Evolutionary conservation across 1,140 invertebrate species (phyloP), one percentile per base, ranked within the genome.

Genomic region (Radopholus similis): DNA sequence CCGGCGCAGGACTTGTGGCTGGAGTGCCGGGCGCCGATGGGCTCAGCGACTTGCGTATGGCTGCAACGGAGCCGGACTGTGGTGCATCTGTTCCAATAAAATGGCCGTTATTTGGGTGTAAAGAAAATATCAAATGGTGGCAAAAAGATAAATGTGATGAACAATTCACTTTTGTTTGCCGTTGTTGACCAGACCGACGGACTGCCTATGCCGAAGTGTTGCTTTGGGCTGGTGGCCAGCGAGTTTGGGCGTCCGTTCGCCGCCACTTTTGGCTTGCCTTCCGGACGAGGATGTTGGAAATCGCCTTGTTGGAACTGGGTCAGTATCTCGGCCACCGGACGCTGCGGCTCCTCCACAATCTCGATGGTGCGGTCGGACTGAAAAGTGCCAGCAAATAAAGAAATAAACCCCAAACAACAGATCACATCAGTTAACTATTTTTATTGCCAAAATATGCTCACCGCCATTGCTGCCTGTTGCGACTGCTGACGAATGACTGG

Each of bases 261-360:
- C 38, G 38, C 38, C 38, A 42, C 18, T 42, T 42, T 42, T 42
- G 38, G 38, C 11, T 42, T 11, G 18, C 18, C 18, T 42, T 42
- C 38, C n/a, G 2, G 44, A 11, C 26, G 1, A 23, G 58, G 40
- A 60, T 60, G 58, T 4, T 18, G 32, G 30, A 47, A 60, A 60
- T 60, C 40, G 32, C 58, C 32, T n/a, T 49, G 40, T 13, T 60
- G 58, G 47, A 60, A 60, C 28, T 60, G 37, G 23, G 40, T 32
- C 11, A 60, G 58, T 26, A 60, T 60, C 34, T 60, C 58, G 37
- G 58, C 58, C 40, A 60, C 58, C 21, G 58, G 30, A 28, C 58
- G 40, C 30, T 60, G 58, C 15, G 18, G 47, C 44, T 60, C 58
- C 32, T 47, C 47, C 18, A 60, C 38, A 60, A 60, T 60, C 44